These are phyloP conservation scores for Anarrhichthys ocellatus DNA, from an alignment of 2,113 vertebrate species.

Conservation along the genomic window DNA sequence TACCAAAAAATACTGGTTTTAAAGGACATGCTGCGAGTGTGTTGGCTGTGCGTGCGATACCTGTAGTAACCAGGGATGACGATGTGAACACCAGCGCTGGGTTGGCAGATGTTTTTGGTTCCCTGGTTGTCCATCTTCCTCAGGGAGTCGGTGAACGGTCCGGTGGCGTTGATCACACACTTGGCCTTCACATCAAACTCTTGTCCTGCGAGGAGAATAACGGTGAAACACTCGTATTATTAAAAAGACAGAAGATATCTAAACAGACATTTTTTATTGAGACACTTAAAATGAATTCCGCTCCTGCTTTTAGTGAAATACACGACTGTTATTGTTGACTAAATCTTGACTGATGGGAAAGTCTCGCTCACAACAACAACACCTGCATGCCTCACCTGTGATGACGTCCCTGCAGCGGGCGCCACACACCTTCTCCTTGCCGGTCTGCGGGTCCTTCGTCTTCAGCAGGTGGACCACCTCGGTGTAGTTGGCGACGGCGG, in stretches of 20 bases:
- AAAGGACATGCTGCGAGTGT: background rate
- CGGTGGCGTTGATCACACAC: constrained; percentile 98
- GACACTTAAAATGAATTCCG: no score
- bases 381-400: constrained; percentile 83
- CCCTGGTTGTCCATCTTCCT: constrained; percentile 94
- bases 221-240: background rate
- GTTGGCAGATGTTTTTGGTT: constrained; percentile 91
- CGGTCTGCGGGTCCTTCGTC: constrained; percentile 79
- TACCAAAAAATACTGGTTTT: background rate
- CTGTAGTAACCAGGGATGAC: constrained; percentile 99
- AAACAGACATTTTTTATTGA: no score
- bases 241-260: no score
- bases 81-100: constrained; percentile 96
- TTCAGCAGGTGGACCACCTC: constrained; percentile 94
- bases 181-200: constrained; percentile 96
- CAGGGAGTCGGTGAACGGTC: constrained; percentile 95
- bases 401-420: constrained; percentile 90
- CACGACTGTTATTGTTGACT: no score
- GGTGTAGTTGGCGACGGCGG: constrained; percentile 93
- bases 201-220: constrained; percentile 80
- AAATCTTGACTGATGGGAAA: no score
- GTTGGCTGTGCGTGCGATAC: constrained; percentile 70
- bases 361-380: no score
- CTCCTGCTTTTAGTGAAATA: no score
- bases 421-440: constrained; percentile 85